Base-by-base conservation (phyloP, 2,797 vertebrate genomes). In the Trachops cirrhosus region DNA sequence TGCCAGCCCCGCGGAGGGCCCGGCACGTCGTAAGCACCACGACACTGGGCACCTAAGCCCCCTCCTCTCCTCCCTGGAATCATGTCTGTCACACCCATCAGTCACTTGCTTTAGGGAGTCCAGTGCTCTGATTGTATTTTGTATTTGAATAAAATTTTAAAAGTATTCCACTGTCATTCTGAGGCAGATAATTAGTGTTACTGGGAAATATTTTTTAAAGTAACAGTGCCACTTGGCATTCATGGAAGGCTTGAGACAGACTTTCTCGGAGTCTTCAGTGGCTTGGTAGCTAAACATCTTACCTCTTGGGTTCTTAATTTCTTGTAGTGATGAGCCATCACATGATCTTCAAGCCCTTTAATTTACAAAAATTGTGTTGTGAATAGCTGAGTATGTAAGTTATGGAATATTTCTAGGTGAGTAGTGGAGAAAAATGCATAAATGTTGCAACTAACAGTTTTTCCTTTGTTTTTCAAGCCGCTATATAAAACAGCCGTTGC, bases 401-500 rank as follows among this genome's bases (percentile, higher is more conserved):
- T 34, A 71, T 46, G 9, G 50, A 78, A 11, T 89, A 5, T 29
- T 86, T 89, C 22, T 79, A 74, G 67, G 70, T 84, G 39, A 59
- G 22, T 64, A 59, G 86, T 80, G 18, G 70, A 88, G 67, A 80
- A 89, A 92, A 94, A 64, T 12, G 71, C 12, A 16, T 50, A 86
- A 84, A 10, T 41, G 77, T 80, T 91, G 39, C 41, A 83, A 29
- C 82, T 96, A 93, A 97, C 26, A n/a, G 75, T n/a, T 82, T 39
- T 82, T 52, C 24, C 48, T 96, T 48, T 44, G 37, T 37, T 44
- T 86, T 96, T 98, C 92, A 93, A 99, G 99, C 94, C 99, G 99
- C 90, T 99, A 99, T 19, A 98, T 99, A 92, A 99, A 99, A 96
- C 98, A 98, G 41, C 98, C 99, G 46, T 98, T 98, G 96, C 98